Evolutionary conservation across 2,113 vertebrate genomes (phyloP), one percentile per base, ranked within the genome.

Genomic region (Micromys minutus): DNA sequence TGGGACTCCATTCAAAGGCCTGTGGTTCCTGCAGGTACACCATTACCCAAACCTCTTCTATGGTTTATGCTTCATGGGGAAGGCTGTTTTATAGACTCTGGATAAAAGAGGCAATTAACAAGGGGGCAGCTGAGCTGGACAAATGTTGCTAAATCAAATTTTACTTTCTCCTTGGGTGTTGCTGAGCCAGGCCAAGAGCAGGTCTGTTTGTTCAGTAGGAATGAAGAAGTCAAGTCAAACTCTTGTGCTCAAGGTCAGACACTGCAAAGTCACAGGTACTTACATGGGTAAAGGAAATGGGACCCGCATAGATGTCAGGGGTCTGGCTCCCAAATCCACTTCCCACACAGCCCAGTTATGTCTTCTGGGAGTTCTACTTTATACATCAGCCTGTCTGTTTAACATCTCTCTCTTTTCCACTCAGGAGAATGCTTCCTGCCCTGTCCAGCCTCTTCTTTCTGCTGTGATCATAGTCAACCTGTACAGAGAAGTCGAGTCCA

Each of bases 321-420:
- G 22, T 3, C 50, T 16, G 74, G 52, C 47, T 69, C 39, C 80
- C 13, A 26, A 15, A 50, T 16, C 19, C 1, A 22, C 21, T n/a
- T 63, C 11, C 74, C 34, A 50, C 50, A 36, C 36, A 0, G 4
- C 22, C 84, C 36, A 7, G 75, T 45, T 15, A 15, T 1, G 34
- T 39, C 9, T n/a, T 0, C 2, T 0, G 34, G 45, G 5, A 5
- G 7, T 8, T 17, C 0, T 6, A 79, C 17, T 2, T 2, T 17
- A 15, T 55, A 50, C 12, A 4, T 0, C 5, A 34, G 11, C 76
- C 16, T 47, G 36, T 42, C 59, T 55, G 76, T 47, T 81, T 17
- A 22, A 22, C 13, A 0, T 8, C 9, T 69, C 1, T 29, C 42
- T 10, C 31, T 36, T 63, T 50, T 15, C 21, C 45, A 17, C 50